These are phyloP conservation scores for Caenorhabditis remanei DNA, from an alignment of 1,140 invertebrate species.

Conservation along the genomic window DNA sequence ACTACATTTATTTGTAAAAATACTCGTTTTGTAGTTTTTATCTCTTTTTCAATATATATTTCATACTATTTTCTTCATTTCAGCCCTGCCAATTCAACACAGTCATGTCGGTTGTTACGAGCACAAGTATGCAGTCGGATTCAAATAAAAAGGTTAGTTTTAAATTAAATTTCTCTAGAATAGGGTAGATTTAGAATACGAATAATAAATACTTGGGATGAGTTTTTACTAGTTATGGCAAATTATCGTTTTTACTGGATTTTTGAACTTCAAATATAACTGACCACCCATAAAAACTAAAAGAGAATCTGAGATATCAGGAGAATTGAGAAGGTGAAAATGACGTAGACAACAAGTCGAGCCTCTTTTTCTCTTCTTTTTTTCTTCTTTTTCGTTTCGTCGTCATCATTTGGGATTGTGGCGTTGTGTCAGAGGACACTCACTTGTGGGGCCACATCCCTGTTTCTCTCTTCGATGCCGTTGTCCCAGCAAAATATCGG, in stretches of 20 bases:
- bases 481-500: slow-evolving; percentile 15
- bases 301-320: background rate
- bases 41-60: background rate
- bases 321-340: slow-evolving; percentile 11
- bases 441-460: slow-evolving; percentile 2
- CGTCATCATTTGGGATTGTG: slow-evolving; percentile 47
- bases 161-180: too few species aligned
- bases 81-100: background rate
- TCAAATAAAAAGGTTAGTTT: slow-evolving; percentile 16
- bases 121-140: slow-evolving; percentile 47
- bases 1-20: slow-evolving; percentile 16
- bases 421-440: slow-evolving; percentile 32
- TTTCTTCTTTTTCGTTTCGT: slow-evolving; percentile 45
- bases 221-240: too few species aligned
- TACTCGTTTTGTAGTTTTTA: background rate
- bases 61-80: background rate
- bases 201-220: too few species aligned
- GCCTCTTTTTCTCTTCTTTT: background rate
- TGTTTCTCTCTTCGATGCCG: slow-evolving; percentile 3
- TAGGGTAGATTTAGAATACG: too few species aligned
- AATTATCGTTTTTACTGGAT: too few species aligned
- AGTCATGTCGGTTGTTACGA: slow-evolving; percentile 43
- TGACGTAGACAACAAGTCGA: slow-evolving; percentile 35
- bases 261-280: too few species aligned
- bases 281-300: background rate